Evolutionary conservation across 2,888 invertebrate species (phyloP).

Genomic region (Spodoptera littoralis): DNA sequence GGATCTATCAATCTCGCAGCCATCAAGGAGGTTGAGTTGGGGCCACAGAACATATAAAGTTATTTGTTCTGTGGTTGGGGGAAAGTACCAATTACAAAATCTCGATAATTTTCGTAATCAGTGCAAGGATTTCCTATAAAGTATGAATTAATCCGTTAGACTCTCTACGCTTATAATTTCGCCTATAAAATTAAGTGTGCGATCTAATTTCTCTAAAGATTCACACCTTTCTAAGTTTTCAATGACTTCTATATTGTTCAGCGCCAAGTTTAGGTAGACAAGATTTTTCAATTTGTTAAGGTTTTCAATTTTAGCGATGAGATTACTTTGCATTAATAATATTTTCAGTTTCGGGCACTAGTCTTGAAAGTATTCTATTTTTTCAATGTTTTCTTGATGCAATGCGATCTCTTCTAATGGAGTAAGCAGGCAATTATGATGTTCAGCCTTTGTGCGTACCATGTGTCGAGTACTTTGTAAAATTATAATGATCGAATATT

Average conservation of each 20-base stretch:
- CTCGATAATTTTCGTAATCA: slow-evolving; percentile 95
- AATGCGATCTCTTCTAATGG: slow-evolving; percentile 97
- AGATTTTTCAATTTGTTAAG: slow-evolving; percentile 95
- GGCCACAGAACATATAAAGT: too few species aligned
- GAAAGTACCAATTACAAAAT: slow-evolving; percentile 94
- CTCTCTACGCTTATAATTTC: slow-evolving; percentile 93
- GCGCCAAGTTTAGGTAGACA: slow-evolving; percentile 95
- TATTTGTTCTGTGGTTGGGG: too few species aligned
- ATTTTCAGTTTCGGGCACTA: slow-evolving; percentile 97
- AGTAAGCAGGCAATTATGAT: slow-evolving; percentile 96
- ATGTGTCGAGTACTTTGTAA: slow-evolving; percentile 71
- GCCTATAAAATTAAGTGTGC: slow-evolving; percentile 98
- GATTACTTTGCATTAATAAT: slow-evolving; percentile 96
- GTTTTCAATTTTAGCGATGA: slow-evolving; percentile 98
- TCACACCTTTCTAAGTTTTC: slow-evolving; percentile 97
- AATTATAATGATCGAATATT: not conserved
- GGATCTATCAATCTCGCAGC: slow-evolving; percentile 92
- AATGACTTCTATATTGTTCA: slow-evolving; percentile 97
- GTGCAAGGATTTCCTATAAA: slow-evolving; percentile 96
- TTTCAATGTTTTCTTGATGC: slow-evolving; percentile 98
- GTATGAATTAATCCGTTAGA: slow-evolving; percentile 90
- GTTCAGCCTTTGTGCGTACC: slow-evolving; percentile 96
- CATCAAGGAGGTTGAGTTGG: slow-evolving; percentile 93
- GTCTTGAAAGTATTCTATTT: slow-evolving; percentile 95
- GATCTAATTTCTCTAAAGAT: slow-evolving; percentile 95